Conservation (phyloP, 2,797 vertebrate genomes). For the Hafferia zeledoni region DNA sequence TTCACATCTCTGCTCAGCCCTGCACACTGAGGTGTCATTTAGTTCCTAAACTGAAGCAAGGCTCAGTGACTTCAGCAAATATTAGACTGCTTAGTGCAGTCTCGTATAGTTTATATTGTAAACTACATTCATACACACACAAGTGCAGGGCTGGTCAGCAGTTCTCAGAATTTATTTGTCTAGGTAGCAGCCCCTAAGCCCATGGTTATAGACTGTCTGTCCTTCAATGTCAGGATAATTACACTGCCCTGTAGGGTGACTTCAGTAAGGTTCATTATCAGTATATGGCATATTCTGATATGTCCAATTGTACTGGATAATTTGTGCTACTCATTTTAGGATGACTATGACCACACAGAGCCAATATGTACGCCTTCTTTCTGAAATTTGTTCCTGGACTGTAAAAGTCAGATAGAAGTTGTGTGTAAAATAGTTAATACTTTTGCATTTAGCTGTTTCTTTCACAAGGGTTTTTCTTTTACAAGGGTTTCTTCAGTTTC, state of each 20-base stretch:
- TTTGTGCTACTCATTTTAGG: background rate
- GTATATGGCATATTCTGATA: background rate
- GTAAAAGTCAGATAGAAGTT: background rate
- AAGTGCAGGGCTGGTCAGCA: background rate
- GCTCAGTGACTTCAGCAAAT: background rate
- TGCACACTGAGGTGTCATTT: background rate
- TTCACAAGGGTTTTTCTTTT: background rate
- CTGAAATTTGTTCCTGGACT: background rate
- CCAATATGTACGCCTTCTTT: background rate
- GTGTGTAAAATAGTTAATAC: background rate
- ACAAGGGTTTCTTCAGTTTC: background rate
- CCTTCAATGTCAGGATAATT: background rate
- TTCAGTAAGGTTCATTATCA: background rate
- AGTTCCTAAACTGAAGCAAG: background rate
- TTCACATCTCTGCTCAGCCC: background rate
- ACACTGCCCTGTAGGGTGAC: background rate
- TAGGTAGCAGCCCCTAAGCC: background rate
- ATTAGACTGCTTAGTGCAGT: background rate
- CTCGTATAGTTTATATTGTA: background rate
- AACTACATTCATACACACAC: background rate
- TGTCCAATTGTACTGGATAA: background rate
- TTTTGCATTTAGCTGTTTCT: background rate
- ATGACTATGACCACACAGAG: background rate
- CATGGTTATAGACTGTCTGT: background rate
- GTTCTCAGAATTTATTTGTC: background rate